Evolutionary conservation across 2,888 invertebrate genomes (phyloP).

Genomic region (Cephus pygmeus): DNA sequence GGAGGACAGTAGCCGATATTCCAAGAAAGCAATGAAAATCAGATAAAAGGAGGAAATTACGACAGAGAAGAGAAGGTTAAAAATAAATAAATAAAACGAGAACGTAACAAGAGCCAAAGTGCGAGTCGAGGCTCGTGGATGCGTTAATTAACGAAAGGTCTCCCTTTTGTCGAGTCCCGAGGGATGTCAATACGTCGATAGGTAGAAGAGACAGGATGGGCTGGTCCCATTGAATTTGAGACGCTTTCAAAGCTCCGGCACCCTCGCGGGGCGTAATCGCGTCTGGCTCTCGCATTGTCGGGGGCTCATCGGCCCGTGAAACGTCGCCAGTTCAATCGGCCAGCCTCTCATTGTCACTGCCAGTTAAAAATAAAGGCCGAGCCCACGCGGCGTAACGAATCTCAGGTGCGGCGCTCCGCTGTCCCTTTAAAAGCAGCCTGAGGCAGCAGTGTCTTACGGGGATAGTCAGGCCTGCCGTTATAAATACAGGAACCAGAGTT

Average conservation of each 20-base stretch:
- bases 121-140: neutral
- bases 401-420: neutral
- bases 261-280: neutral
- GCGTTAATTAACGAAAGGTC: neutral
- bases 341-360: slow-evolving; percentile 19
- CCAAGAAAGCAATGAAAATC: neutral
- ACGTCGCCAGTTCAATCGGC: slow-evolving; percentile 13
- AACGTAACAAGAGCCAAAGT: neutral
- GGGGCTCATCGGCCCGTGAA: slow-evolving; percentile 43
- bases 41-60: neutral
- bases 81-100: neutral
- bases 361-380: neutral
- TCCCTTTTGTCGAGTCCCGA: neutral
- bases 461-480: neutral
- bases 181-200: neutral
- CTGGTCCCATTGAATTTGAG: slow-evolving; percentile 47
- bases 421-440: neutral
- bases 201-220: slow-evolving; percentile 39
- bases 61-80: neutral
- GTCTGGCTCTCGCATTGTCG: slow-evolving; percentile 39
- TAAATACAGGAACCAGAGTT: neutral
- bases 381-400: neutral
- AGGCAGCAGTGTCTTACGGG: neutral
- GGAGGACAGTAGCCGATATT: neutral
- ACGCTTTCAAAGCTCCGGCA: slow-evolving; percentile 32